These are phyloP conservation scores for Hirundo rustica DNA, from an alignment of 2,797 vertebrate genomes.

Conservation along the genomic window DNA sequence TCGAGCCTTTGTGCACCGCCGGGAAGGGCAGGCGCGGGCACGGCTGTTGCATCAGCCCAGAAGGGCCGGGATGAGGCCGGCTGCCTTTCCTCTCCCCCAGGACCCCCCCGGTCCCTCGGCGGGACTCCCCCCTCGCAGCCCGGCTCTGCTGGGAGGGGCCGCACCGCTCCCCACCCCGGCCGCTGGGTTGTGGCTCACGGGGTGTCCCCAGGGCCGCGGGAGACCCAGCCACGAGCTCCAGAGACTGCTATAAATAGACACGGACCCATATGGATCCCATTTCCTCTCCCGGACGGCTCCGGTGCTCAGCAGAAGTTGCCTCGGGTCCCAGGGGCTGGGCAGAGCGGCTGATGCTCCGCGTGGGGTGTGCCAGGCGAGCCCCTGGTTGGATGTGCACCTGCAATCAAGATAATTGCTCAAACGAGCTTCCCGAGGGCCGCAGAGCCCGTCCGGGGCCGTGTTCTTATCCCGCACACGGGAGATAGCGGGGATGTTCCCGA, in stretches of 20 bases:
- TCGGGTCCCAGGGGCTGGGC: background rate
- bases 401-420: background rate
- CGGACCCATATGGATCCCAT: background rate
- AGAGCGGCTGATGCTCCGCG: background rate
- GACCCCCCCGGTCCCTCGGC: background rate
- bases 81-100: background rate
- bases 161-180: accelerated
- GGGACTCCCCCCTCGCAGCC: background rate
- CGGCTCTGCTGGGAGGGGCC: background rate
- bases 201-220: background rate
- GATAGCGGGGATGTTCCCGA: background rate
- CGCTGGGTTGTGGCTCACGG: background rate
- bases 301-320: background rate
- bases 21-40: background rate
- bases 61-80: background rate
- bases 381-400: background rate
- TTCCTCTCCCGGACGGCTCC: background rate
- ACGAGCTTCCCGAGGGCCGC: background rate
- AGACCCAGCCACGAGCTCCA: background rate
- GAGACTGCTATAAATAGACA: background rate
- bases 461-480: constrained; percentile 57
- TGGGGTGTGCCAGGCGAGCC: background rate
- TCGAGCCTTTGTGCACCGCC: accelerated
- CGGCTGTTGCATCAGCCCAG: background rate
- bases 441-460: background rate